These are phyloP conservation scores for Tragelaphus scriptus DNA, from an alignment of 2,113 vertebrate species.

Conservation along the genomic window DNA sequence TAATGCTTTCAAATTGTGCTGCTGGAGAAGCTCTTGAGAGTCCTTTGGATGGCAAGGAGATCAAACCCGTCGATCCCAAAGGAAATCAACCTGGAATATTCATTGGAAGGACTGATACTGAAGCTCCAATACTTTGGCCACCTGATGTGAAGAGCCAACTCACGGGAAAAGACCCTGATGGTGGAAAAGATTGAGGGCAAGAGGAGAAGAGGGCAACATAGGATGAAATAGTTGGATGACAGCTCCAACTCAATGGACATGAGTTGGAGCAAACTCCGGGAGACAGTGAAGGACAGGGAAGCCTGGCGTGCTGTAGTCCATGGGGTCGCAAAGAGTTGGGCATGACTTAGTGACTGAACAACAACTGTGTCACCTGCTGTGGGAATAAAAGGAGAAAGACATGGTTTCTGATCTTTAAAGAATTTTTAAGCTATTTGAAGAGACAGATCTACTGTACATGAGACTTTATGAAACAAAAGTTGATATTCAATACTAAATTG, in stretches of 20 bases:
- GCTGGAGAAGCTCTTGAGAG: neutral
- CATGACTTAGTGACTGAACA: neutral
- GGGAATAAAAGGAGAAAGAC: neutral
- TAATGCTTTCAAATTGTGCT: neutral
- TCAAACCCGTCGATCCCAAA: neutral
- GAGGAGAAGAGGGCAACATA: neutral
- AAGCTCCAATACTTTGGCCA: neutral
- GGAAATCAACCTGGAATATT: neutral
- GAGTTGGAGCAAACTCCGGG: neutral
- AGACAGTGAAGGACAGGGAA: neutral
- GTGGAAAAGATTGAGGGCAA: neutral
- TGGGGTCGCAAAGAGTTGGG: neutral
- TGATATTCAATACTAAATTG: neutral
- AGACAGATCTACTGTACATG: neutral
- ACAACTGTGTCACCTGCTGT: neutral
- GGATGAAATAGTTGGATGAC: neutral
- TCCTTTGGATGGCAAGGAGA: neutral
- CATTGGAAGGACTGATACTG: neutral
- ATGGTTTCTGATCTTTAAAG: neutral
- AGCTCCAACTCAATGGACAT: neutral
- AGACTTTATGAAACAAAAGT: neutral
- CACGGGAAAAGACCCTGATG: neutral
- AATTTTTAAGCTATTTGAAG: conserved; percentile 6
- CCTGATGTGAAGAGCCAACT: neutral
- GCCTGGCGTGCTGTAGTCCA: neutral